Evolutionary conservation across 2,888 invertebrate genomes (phyloP), one percentile per base, ranked within the genome.

Genomic region (Conops quadrifasciatus): DNA sequence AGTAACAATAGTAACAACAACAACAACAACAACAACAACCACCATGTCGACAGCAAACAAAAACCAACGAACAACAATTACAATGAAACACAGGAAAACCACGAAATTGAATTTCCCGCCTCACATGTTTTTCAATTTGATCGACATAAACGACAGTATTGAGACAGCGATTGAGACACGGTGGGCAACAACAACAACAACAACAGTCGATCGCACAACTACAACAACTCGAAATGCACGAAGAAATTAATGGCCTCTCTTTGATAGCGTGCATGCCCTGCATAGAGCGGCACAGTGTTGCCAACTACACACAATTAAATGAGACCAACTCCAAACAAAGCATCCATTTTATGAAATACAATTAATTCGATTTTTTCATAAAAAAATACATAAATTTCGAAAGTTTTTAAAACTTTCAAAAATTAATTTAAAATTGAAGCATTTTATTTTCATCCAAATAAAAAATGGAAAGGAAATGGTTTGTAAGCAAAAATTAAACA

Each of bases 91-190:
- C 85, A 84, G 84, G 85, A 85, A 84, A 84, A 84, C 84, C 84
- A 80, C 84, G 85, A 79, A 85, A 84, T 83, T 82, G 83, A 83
- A 82, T 83, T 83, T 83, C 77, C 82, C 83, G 84, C 83, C 83
- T 83, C 84, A 84, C 84, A 84, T 83, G 84, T 24, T 71, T 64
- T 51, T 66, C 60, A 24, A 65, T 36, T 58, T 60, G 72, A 72
- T 59, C 69, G 74, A 73, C 72, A 70, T 71, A 47, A 72, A 67
- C 69, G 71, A 71, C 72, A 72, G 36, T 68, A 49, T 66, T 65
- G 65, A 65, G 60, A 45, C n/a, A n/a, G n/a, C 45, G 67, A 24
- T 56, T 43, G 24, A 62, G 76, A 79, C 76, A 77, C 78, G 75
- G 77, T 74, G 16, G 75, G 71, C 75, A 53, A 71, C 63, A 66